Conservation (phyloP, 1,140 invertebrate species). For the Neotoxoptera formosana region DNA sequence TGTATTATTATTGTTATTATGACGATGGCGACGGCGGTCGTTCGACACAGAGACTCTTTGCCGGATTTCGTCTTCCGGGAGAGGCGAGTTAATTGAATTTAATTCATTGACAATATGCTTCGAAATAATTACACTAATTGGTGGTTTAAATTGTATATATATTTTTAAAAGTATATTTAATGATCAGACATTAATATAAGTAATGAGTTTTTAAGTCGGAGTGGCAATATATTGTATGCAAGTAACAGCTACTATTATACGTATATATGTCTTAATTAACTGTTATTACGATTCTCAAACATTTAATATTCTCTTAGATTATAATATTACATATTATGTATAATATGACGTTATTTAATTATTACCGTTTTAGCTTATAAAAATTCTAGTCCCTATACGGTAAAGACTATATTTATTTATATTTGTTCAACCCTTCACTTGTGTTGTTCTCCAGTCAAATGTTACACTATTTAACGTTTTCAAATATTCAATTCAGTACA, state of each 20-base stretch:
- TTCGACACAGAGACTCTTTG: background rate
- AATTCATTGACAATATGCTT: background rate
- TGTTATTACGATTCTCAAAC: background rate
- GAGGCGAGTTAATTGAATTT: background rate
- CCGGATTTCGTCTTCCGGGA: background rate
- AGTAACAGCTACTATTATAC: background rate
- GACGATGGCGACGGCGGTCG: background rate
- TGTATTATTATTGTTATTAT: background rate
- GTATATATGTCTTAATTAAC: background rate
- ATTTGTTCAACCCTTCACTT: too few species aligned
- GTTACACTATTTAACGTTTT: background rate
- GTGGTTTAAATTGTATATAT: background rate
- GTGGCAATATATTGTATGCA: background rate
- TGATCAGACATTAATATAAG: background rate
- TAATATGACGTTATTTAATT: too few species aligned
- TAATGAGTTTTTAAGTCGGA: background rate
- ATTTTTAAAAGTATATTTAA: background rate
- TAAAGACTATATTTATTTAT: too few species aligned
- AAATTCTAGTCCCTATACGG: background rate
- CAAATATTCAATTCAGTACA: background rate
- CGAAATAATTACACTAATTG: background rate
- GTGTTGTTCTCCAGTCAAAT: too few species aligned
- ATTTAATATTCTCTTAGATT: background rate
- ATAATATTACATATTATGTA: background rate
- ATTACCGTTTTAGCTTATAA: too few species aligned